phyloP scores from a whole-genome alignment of 2,888 invertebrate species.

The Dexiosoma caninum region DNA sequence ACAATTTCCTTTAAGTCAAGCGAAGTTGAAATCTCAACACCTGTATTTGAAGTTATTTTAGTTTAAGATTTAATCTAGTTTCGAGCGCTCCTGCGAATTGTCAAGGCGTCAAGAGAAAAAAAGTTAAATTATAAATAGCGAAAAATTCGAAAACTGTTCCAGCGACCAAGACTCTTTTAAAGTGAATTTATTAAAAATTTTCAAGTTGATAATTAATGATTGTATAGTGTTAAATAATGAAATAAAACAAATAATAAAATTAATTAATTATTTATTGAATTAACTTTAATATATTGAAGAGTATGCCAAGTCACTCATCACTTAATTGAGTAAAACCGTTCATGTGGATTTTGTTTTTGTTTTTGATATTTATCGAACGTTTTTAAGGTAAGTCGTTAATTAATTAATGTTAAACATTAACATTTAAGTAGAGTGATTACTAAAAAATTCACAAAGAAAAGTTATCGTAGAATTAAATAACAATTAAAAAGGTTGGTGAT shows the following conservation, averaged over 20 bases:
- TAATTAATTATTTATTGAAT: neutral
- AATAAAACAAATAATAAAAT: conserved; percentile 11
- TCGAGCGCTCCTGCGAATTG: conserved; percentile 35
- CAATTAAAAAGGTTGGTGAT: too few relatives aligned
- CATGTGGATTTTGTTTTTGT: neutral
- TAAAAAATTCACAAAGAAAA: too few relatives aligned
- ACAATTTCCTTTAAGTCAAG: conserved; percentile 7
- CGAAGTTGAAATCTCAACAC: conserved; percentile 49
- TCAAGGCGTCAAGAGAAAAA: neutral
- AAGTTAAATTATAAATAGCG: neutral
- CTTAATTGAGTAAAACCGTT: neutral
- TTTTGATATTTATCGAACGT: neutral
- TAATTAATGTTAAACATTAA: neutral
- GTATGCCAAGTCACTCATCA: neutral
- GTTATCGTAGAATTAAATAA: too few relatives aligned
- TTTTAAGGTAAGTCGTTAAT: conserved; percentile 25
- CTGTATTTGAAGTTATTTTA: conserved; percentile 9
- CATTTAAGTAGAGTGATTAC: neutral
- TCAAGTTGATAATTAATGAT: neutral
- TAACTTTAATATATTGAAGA: neutral
- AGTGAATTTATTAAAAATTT: neutral
- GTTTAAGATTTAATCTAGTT: conserved; percentile 43
- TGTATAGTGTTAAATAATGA: neutral
- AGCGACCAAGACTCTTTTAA: neutral
- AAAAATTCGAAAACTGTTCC: neutral